These are phyloP conservation scores for Drosophila baimaii DNA, from an alignment of 1,140 invertebrate species.

Conservation along the genomic window DNA sequence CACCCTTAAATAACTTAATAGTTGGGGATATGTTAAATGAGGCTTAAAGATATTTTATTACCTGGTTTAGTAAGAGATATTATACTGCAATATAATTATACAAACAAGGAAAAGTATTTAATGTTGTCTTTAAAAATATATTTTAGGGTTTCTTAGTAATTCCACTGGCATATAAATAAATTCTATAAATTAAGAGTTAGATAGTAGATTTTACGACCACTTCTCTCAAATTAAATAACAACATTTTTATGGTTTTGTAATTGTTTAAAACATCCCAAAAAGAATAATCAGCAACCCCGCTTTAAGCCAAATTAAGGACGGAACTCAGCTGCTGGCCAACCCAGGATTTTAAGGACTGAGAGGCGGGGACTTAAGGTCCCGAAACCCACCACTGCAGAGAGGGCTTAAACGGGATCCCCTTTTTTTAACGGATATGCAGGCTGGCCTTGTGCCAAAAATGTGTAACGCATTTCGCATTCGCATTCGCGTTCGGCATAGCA, in stretches of 20 bases:
- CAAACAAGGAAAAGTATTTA: too few species aligned
- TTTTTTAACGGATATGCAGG: conserved; percentile 32
- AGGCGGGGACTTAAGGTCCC: too few species aligned
- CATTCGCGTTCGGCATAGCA: conserved; percentile 20
- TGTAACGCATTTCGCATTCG: conserved; percentile 52
- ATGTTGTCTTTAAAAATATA: neutral
- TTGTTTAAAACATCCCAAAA: conserved; percentile 9
- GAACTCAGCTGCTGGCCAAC: conserved; percentile 1
- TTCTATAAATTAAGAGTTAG: too few species aligned
- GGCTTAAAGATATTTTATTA: neutral
- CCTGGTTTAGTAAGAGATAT: too few species aligned
- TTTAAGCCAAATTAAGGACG: conserved; percentile 10
- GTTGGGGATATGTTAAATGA: neutral
- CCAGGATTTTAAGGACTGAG: neutral
- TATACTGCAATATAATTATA: too few species aligned
- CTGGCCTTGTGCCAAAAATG: conserved; percentile 62
- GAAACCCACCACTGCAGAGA: conserved; percentile 6
- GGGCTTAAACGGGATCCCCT: conserved; percentile 42
- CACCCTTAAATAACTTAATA: too few species aligned
- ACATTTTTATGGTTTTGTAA: neutral
- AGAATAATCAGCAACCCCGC: neutral
- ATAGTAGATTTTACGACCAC: too few species aligned
- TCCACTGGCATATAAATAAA: too few species aligned
- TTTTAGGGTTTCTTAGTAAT: too few species aligned
- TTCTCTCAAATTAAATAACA: neutral